Conservation (phyloP, 2,888 invertebrate species). For the Scaptomyza tumidula region DNA sequence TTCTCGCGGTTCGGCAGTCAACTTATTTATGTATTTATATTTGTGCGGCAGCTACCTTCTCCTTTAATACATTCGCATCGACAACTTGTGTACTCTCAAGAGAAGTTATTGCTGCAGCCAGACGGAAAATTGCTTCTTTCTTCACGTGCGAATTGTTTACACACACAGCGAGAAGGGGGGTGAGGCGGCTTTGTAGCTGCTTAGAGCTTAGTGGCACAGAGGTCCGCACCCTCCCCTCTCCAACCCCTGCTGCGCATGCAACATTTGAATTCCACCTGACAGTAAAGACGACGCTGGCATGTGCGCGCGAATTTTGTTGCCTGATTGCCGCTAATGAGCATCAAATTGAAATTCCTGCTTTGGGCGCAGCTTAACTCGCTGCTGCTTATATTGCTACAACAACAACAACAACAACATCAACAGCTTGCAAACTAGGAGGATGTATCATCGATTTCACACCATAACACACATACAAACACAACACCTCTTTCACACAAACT, state of each 20-base stretch:
- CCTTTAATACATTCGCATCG: constrained; percentile 21
- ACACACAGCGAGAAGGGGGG: constrained; percentile 8
- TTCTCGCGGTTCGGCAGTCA: constrained; percentile 38
- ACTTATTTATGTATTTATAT: constrained; percentile 49
- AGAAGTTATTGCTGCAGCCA: constrained; percentile 71
- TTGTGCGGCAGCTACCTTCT: constrained; percentile 2
- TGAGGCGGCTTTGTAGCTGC: not conserved
- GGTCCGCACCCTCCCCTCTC: not conserved
- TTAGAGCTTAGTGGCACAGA: no score
- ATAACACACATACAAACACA: constrained; percentile 16
- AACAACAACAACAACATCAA: not conserved
- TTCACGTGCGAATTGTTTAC: constrained; percentile 57
- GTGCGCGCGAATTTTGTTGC: constrained; percentile 32
- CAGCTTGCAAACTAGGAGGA: constrained; percentile 1
- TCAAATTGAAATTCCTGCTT: constrained; percentile 72
- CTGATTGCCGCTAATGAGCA: constrained; percentile 72
- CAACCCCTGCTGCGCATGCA: constrained; percentile 12
- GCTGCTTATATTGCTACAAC: not conserved
- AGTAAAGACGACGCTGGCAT: constrained; percentile 33
- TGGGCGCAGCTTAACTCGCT: constrained; percentile 16
- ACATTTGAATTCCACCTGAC: constrained; percentile 33
- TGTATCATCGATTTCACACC: constrained; percentile 52
- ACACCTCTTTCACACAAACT: not conserved
- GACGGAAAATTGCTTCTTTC: constrained; percentile 76
- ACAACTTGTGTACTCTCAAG: constrained; percentile 34